Conservation (phyloP, 2,113 vertebrate genomes). For the Hassar affinis region DNA sequence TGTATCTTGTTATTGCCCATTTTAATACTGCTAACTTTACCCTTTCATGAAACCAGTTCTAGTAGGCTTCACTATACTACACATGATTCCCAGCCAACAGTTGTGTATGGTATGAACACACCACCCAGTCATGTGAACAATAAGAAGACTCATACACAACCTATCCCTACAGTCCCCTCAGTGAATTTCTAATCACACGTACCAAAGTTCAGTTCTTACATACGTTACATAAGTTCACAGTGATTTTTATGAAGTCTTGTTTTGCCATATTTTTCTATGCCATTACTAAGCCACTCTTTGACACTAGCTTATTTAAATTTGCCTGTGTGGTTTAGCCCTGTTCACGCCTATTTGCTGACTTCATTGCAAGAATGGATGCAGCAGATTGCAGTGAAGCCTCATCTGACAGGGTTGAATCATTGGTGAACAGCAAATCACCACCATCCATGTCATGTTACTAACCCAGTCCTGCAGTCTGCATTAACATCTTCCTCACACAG, state of each 20-base stretch:
- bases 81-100: neutral
- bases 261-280: neutral
- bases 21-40: neutral
- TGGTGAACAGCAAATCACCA: neutral
- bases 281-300: neutral
- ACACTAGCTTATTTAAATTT: neutral
- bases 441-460: neutral
- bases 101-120: neutral
- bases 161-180: neutral
- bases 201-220: neutral
- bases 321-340: neutral
- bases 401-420: neutral
- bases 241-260: neutral
- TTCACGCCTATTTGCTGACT: neutral
- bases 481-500: neutral
- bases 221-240: neutral
- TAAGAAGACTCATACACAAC: neutral
- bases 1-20: neutral
- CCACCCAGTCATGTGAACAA: neutral
- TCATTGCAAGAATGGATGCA: neutral
- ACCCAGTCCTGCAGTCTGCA: neutral
- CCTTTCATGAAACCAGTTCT: neutral
- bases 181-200: neutral
- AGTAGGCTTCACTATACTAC: neutral
- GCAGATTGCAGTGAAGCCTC: neutral